Percentiles rank a stretch among this genome's conserved stretches.
Evolutionary conservation across 2,797 vertebrate genomes (phyloP).

Genomic region (Argyrosomus regius): DNA sequence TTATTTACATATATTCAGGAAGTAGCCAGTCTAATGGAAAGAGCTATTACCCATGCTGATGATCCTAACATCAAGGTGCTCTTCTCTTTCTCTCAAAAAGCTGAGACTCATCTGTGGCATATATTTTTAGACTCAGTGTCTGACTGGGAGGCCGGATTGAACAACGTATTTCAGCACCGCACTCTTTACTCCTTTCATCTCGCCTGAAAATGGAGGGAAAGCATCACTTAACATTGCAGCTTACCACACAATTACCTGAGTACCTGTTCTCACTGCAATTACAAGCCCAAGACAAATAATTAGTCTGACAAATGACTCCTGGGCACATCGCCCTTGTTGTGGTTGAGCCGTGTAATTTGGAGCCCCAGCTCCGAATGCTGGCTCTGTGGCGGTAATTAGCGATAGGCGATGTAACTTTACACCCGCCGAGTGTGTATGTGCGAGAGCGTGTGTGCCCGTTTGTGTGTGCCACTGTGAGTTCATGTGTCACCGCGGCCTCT

Average conservation of each 20-base stretch:
- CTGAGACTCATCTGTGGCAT: constrained; percentile 46
- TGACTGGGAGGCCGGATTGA: constrained; percentile 70
- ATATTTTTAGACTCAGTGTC: constrained; percentile 77
- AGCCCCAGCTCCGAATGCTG: constrained; percentile 78
- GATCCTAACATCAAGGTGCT: constrained; percentile 74
- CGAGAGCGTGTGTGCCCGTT: not conserved
- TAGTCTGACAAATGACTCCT: constrained; percentile 89
- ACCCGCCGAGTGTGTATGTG: constrained; percentile 64
- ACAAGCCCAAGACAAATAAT: constrained; percentile 88
- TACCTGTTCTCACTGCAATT: constrained; percentile 87
- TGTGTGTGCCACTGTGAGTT: constrained; percentile 56
- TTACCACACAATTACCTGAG: constrained; percentile 86
- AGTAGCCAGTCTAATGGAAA: constrained; percentile 66
- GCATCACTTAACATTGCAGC: constrained; percentile 84
- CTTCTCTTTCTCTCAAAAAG: constrained; percentile 55
- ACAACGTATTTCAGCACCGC: constrained; percentile 65
- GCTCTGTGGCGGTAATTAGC: constrained; percentile 84
- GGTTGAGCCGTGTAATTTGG: constrained; percentile 88
- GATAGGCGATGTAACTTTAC: constrained; percentile 82
- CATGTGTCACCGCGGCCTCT: constrained; percentile 69
- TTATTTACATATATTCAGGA: constrained; percentile 74
- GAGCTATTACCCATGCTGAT: constrained; percentile 67
- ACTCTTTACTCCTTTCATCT: constrained; percentile 78
- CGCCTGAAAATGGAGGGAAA: constrained; percentile 78
- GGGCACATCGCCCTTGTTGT: constrained; percentile 86